Evolutionary conservation across 1,140 invertebrate species (phyloP).

Genomic region (Vanessa atalanta): DNA sequence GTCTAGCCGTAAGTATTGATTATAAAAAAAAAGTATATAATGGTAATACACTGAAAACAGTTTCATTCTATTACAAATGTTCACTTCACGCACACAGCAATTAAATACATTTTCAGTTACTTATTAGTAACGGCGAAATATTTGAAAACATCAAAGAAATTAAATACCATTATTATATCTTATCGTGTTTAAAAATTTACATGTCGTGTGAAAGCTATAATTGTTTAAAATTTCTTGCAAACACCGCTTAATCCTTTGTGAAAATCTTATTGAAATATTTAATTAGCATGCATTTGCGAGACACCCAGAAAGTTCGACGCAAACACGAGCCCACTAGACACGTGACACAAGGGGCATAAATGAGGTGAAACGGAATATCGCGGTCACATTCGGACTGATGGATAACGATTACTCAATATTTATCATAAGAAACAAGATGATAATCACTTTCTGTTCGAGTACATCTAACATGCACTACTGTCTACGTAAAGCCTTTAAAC

Average conservation of each 20-base stretch:
- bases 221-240: too few species aligned
- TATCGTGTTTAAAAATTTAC: too few species aligned
- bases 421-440: background rate
- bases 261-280: conserved; percentile 4
- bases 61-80: too few species aligned
- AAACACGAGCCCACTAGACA: background rate
- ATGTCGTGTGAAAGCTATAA: background rate
- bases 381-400: background rate
- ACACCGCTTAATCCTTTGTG: background rate
- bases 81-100: too few species aligned
- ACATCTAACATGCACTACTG: background rate
- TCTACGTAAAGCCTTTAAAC: background rate
- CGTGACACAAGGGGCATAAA: background rate
- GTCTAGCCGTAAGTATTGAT: too few species aligned
- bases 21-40: too few species aligned
- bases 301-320: background rate
- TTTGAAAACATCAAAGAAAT: too few species aligned
- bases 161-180: too few species aligned
- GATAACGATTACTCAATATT: background rate
- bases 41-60: too few species aligned
- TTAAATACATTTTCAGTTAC: too few species aligned
- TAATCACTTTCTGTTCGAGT: background rate
- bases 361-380: background rate
- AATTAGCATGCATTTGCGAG: background rate
- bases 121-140: too few species aligned